Evolutionary conservation across 2,797 vertebrate genomes (phyloP), one percentile per base, ranked within the genome.

Genomic region (Enteromius anoplus): DNA sequence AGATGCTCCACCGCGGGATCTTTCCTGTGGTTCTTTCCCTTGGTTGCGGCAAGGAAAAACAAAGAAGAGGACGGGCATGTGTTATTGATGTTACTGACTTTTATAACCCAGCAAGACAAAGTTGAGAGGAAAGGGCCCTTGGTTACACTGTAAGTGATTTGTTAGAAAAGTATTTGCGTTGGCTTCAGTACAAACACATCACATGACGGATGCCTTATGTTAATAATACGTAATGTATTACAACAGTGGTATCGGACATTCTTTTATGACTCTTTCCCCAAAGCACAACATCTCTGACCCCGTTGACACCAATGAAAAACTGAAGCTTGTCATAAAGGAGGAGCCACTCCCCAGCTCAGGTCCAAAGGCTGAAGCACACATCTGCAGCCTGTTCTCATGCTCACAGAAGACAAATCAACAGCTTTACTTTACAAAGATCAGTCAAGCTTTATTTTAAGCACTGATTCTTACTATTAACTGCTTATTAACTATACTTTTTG

Each of bases 1-100:
- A 87, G 75, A 86, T 82, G 81, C 84, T 77, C 81, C 81, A 3
- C 81, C 58, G 70, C 49, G 29, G 79, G 87, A 29, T 47, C 23
- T 88, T 73, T 86, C 71, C 68, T 62, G 71, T 53, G 34, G 53
- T 42, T 6, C 4, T 17, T 62, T 34, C 49, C 64, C 32, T 66
- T 62, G 14, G 29, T n/a, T 26, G 26, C 73, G 11, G 69, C 81
- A 34, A 53, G 29, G 9, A 60, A 62, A 62, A 80, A 84, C 53
- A 82, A 62, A 60, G 55, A 76, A 29, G 23, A 60, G 21, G 11
- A 76, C 40, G 29, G 15, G n/a, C 55, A 62, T 62, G 75, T 76
- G 75, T 45, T 62, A 76, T 62, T 76, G 55, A 60, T 76, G 55
- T 76, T 76, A 29, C 45, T 60, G 55, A 37, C 75, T 29, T 62